Conservation (phyloP, 2,113 vertebrate genomes). For the Junco hyemalis region DNA sequence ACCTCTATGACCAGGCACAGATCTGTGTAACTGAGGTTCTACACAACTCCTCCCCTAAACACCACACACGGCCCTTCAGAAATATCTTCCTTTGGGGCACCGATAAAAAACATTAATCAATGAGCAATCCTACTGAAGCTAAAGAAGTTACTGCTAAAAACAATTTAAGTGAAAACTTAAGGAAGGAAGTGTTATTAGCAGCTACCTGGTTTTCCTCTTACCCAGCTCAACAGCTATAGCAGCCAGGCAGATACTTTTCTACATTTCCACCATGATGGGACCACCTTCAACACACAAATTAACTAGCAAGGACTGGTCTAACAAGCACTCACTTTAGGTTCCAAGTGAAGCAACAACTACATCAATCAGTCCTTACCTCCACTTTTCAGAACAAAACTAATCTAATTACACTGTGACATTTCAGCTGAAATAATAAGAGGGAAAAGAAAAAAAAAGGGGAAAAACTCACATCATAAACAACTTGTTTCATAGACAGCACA, state of each 20-base stretch:
- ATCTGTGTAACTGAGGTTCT: background rate
- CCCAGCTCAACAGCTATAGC: background rate
- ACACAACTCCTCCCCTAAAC: background rate
- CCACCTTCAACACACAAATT: background rate
- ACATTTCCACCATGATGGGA: background rate
- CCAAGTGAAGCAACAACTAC: background rate
- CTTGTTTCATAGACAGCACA: background rate
- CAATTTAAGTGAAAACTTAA: background rate
- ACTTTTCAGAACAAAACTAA: background rate
- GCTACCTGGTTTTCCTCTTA: background rate
- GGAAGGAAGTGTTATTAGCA: background rate
- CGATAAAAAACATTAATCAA: background rate
- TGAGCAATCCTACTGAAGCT: background rate
- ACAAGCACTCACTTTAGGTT: background rate
- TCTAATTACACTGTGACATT: background rate
- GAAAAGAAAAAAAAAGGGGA: fast-evolving
- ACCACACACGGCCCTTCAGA: background rate
- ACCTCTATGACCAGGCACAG: background rate
- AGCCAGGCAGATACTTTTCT: background rate
- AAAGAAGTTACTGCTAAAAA: background rate
- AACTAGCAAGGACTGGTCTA: background rate
- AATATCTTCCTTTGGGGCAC: background rate
- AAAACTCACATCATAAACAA: background rate
- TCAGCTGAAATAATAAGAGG: background rate
- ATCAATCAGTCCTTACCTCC: background rate